Evolutionary conservation across 2,797 vertebrate genomes (phyloP).

Genomic region (Pseudochaenichthys georgianus): DNA sequence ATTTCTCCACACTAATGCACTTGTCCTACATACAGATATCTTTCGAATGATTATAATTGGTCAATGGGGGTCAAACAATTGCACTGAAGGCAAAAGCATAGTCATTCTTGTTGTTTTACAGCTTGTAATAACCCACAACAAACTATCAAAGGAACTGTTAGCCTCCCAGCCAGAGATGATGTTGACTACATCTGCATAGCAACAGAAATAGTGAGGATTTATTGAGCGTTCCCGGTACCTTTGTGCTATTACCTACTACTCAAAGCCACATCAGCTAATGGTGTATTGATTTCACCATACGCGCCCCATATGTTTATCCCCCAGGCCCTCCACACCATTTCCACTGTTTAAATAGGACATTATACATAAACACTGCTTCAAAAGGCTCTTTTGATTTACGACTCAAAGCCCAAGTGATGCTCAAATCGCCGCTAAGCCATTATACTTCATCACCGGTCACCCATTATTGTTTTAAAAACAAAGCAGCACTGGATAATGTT

Average conservation of each 20-base stretch:
- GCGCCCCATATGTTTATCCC: constrained; percentile 79
- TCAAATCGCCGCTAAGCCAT: constrained; percentile 55
- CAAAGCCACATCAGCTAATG: constrained; percentile 78
- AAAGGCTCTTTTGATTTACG: constrained; percentile 76
- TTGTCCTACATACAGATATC: constrained; percentile 5
- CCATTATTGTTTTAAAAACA: constrained; percentile 66
- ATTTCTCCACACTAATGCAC: constrained; percentile 11
- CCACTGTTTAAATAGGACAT: constrained; percentile 78
- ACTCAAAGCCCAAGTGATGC: constrained; percentile 65
- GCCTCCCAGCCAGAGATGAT: constrained; percentile 36
- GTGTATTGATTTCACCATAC: constrained; percentile 81
- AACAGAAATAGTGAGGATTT: constrained; percentile 65
- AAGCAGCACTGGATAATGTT: constrained; percentile 48
- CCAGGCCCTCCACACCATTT: constrained; percentile 74
- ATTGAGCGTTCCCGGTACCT: constrained; percentile 67
- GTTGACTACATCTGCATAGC: constrained; percentile 58
- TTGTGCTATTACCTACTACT: constrained; percentile 68
- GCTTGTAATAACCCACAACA: constrained; percentile 50
- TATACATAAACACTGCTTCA: constrained; percentile 79
- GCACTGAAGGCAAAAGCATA: background rate
- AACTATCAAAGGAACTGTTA: constrained; percentile 57
- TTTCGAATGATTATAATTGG: background rate
- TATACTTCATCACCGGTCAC: constrained; percentile 62
- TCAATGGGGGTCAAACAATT: background rate
- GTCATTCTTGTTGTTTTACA: background rate